Percentiles rank a stretch among this genome's conserved stretches.
Evolutionary conservation across 2,113 vertebrate species (phyloP).

Genomic region (Microtus ochrogaster): DNA sequence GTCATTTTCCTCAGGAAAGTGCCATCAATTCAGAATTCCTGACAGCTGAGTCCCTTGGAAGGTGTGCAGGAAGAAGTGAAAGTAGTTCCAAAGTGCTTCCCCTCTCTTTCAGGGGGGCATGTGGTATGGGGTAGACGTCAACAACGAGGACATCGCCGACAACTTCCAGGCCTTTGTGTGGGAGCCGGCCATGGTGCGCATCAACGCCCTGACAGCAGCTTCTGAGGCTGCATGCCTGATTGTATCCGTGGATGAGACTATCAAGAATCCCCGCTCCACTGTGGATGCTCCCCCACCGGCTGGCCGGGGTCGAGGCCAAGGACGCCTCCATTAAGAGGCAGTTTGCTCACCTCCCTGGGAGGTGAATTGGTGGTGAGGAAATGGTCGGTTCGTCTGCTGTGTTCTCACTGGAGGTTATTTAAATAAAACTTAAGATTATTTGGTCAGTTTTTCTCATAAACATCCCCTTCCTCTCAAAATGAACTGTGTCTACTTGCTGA

Average conservation of each 20-base stretch:
- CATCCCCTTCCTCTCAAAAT: not conserved
- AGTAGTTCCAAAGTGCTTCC: not conserved
- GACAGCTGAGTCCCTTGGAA: not conserved
- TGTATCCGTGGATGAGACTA: conserved; percentile 96
- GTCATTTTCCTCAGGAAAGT: not conserved
- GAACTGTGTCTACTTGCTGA: not conserved
- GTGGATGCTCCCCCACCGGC: conserved; percentile 84
- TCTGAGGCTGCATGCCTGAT: conserved; percentile 97
- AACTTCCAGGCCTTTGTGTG: conserved; percentile 95
- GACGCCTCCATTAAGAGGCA: conserved; percentile 86
- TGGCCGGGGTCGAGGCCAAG: conserved; percentile 88
- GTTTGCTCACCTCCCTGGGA: rapidly evolving
- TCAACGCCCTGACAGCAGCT: conserved; percentile 95
- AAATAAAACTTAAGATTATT: conserved; percentile 78
- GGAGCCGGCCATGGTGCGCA: conserved; percentile 95
- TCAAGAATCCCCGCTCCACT: conserved; percentile 94
- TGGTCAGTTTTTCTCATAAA: not conserved
- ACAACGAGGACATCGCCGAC: conserved; percentile 96
- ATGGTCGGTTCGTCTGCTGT: not conserved
- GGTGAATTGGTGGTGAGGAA: not conserved
- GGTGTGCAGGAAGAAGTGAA: not conserved
- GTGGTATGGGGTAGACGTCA: conserved; percentile 97
- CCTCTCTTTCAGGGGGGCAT: conserved; percentile 89
- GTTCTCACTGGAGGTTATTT: conserved; percentile 70
- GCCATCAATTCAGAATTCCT: not conserved